Percentiles rank a stretch among this genome's conserved stretches.
phyloP scores from a whole-genome alignment of 1,140 invertebrate species.

The Drosophila ercepeae region DNA sequence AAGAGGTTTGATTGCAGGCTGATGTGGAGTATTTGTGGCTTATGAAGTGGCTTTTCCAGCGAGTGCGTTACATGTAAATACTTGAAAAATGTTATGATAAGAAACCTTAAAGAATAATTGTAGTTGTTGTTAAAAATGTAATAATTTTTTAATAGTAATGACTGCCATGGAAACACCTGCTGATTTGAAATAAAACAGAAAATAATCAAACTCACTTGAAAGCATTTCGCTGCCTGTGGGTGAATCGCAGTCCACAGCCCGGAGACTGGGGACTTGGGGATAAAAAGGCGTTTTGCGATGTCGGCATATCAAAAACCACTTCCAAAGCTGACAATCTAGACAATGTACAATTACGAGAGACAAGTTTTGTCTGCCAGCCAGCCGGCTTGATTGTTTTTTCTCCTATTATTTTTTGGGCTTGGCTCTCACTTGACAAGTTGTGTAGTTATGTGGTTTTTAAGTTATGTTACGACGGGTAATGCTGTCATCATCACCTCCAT shows the following conservation, averaged over 20 bases:
- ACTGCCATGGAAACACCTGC: no score
- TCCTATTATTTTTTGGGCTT: constrained; percentile 43
- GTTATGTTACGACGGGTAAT: constrained; percentile 41
- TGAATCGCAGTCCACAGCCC: not conserved
- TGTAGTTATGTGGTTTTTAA: constrained; percentile 28
- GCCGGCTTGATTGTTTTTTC: constrained; percentile 8
- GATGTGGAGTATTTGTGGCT: constrained; percentile 14
- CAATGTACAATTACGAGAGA: constrained; percentile 75
- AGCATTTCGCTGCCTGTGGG: not conserved
- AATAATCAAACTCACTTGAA: not conserved
- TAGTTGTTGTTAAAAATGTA: not conserved
- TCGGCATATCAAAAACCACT: constrained; percentile 76
- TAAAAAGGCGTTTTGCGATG: constrained; percentile 38
- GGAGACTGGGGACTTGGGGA: constrained; percentile 4
- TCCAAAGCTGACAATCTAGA: constrained; percentile 56
- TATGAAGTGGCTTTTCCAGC: constrained; percentile 5
- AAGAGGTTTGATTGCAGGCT: constrained; percentile 12
- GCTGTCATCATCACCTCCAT: constrained; percentile 50
- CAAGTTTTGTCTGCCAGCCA: constrained; percentile 51
- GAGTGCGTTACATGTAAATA: constrained; percentile 9
- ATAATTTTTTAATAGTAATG: not conserved
- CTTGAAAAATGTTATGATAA: constrained; percentile 17
- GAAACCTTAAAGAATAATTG: not conserved
- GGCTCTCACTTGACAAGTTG: constrained; percentile 57
- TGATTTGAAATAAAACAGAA: not conserved